Evolutionary conservation across 1,140 invertebrate genomes (phyloP), one percentile per base, ranked within the genome.

Genomic region (Megalonaias nervosa): DNA sequence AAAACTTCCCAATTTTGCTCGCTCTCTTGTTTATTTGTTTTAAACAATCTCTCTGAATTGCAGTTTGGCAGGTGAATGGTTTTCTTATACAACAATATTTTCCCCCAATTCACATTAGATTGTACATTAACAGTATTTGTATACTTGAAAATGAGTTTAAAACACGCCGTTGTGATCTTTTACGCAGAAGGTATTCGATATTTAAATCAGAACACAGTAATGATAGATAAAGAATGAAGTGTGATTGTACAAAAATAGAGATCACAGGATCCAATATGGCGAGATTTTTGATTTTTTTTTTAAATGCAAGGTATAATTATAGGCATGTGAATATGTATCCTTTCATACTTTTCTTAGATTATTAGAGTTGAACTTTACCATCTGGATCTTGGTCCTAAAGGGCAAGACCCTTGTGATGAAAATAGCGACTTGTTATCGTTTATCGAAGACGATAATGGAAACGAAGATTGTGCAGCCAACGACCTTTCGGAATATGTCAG

Each of bases 281-380:
- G 17, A 31, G 19, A 0, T 19, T 71, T 14, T 59, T 17, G 17
- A 3, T 19, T 19, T 48, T 9, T 69, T 55, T 55, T 16, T n/a
- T 48, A 9, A 19, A 55, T 48, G 23, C n/a, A 69, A 14, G 48
- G 5, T 26, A n/a, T 14, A 26, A 6, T 48, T 48, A 48, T 6
- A 48, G 38, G 38, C 11, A 48, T 48, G 5, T n/a, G 31, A 23
- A 26, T 4, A 71, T 14, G 19, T 9, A n/a, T 17, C 3, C 17
- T 59, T 59, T 26, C 16, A 38, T 17, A 68, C 75, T 61, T 26
- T 38, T 79, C 70, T 26, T 75, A 88, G 87, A 82, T 88, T 4
- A 81, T 88, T 21, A 77, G 74, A 6, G 79, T 87, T 56, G 79
- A 79, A 16, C 81, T 88, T 57, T 75, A 81, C 48, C 85, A 88